Evolutionary conservation across 2,113 vertebrate species (phyloP), one percentile per base, ranked within the genome.

Genomic region (Poecilia latipinna): DNA sequence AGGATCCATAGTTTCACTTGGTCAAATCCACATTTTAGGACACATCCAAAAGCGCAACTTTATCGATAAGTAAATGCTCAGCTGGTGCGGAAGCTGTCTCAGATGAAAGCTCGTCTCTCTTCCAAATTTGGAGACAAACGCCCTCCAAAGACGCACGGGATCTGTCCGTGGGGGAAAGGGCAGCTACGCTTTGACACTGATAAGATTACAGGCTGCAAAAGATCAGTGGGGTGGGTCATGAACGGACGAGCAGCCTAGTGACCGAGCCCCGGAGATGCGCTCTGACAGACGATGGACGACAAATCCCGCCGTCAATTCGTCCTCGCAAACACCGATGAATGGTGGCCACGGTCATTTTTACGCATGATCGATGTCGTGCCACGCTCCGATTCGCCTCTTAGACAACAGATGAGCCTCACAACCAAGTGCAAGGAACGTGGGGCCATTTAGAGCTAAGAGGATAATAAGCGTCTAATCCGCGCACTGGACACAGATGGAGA

Each of bases 391-490:
- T 48, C 60, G 60, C 65, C 78, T 85, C 80, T 83, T 74, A 67
- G 60, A 77, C 68, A 48, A 72, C 80, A 78, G 79, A 83, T 68
- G 80, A 75, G 85, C 79, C 57, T 78, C 76, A 62, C 61, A 44
- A 67, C 82, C 73, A 51, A 82, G 87, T 80, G 87, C 75, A 75
- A 82, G 74, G 63, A 89, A 79, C 88, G 82, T 69, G 83, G 87
- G 80, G 88, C 88, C 91, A 93, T 92, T 91, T 93, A 88, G 88
- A 82, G 90, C 86, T 96, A 95, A 96, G 95, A 95, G 92, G 95
- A 96, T 96, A 93, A 96, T 82, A 70, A 76, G 80, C 82, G 82
- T 93, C 91, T 95, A 95, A 95, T 94, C 93, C 91, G 88, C 88
- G 22, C 91, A 78, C 80, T 85, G 86, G 88, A 87, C 88, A 79